Evolutionary conservation across 2,113 vertebrate genomes (phyloP).

Genomic region (Amphilophus citrinellus): DNA sequence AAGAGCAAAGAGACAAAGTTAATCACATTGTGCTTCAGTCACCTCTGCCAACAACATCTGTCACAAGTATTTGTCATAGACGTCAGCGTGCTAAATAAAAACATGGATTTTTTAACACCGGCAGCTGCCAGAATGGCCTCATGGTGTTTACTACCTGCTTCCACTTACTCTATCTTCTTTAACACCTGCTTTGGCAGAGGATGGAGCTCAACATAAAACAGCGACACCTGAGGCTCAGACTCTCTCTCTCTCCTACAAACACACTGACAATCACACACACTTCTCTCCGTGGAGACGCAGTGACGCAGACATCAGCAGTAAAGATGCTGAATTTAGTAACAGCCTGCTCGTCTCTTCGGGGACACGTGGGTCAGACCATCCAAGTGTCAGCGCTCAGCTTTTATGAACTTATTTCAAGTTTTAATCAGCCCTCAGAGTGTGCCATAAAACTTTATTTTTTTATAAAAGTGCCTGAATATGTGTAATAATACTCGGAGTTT

Average conservation of each 20-base stretch:
- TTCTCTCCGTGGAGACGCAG: background rate
- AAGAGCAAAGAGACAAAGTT: background rate
- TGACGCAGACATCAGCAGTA: constrained; percentile 33
- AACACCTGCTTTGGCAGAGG: constrained; percentile 29
- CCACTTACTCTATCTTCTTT: constrained; percentile 18
- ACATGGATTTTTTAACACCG: constrained; percentile 6
- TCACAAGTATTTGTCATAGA: constrained; percentile 24
- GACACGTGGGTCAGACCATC: background rate
- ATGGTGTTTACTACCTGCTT: constrained; percentile 16
- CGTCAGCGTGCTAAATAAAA: constrained; percentile 1
- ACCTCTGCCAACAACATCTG: constrained; percentile 3
- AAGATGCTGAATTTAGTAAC: constrained; percentile 15
- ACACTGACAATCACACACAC: background rate
- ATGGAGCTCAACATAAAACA: constrained; percentile 27
- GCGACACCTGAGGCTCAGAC: constrained; percentile 18
- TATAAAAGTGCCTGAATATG: background rate
- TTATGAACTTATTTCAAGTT: background rate
- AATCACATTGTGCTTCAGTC: constrained; percentile 1
- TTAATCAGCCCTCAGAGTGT: background rate
- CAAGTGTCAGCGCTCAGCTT: background rate
- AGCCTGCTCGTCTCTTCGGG: background rate
- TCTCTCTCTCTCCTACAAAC: background rate
- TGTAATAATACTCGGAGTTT: background rate
- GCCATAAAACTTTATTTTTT: background rate
- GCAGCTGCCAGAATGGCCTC: constrained; percentile 32